Evolutionary conservation across 1,140 invertebrate species (phyloP).

Genomic region (roundworm (Caenorhabditis elegans)): DNA sequence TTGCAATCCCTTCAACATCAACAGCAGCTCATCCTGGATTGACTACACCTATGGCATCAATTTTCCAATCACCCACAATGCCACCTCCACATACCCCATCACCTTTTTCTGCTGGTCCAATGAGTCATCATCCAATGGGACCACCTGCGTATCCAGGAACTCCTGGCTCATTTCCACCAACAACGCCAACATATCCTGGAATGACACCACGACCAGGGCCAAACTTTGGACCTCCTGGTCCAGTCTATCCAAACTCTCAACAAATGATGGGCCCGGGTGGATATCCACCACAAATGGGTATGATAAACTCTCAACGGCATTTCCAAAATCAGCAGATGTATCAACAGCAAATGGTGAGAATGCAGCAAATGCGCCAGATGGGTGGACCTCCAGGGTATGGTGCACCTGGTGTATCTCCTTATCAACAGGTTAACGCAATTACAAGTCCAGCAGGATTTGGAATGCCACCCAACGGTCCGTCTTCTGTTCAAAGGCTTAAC

Average conservation of each 20-base stretch:
- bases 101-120: not conserved
- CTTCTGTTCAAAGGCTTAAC: not conserved
- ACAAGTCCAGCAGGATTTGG: not conserved
- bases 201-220: not conserved
- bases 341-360: not conserved
- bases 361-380: constrained; percentile 13
- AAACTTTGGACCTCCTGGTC: not conserved
- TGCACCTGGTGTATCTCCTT: not conserved
- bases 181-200: constrained; percentile 1
- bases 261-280: not conserved
- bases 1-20: not conserved
- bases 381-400: not conserved
- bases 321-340: not conserved
- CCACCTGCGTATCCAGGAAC: not conserved
- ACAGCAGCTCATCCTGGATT: not conserved
- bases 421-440: not conserved
- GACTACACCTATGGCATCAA: not conserved
- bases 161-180: not conserved
- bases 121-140: not conserved
- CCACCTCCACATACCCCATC: not conserved
- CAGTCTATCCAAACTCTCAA: not conserved
- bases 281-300: constrained; percentile 16
- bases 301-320: not conserved
- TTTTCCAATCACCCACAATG: not conserved
- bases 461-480: not conserved